phyloP scores from a whole-genome alignment of 2,888 invertebrate genomes.

The Dryocosmus kuriphilus region DNA sequence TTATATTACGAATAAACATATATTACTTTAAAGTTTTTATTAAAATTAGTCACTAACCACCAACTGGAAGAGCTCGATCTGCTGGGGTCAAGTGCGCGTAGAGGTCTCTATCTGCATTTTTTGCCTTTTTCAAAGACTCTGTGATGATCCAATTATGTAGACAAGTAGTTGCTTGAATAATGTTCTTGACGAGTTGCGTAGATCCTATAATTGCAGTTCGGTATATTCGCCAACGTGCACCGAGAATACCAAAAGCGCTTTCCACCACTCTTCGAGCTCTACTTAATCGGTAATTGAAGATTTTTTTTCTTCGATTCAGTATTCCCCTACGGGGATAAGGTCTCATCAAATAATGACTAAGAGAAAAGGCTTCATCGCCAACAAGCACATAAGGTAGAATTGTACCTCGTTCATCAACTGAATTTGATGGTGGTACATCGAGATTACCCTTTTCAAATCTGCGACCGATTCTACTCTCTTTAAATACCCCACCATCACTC shows the following conservation, averaged over 20 bases:
- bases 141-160: slow-evolving; percentile 45
- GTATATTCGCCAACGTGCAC: slow-evolving; percentile 48
- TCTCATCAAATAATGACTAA: slow-evolving; percentile 44
- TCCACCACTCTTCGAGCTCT: slow-evolving; percentile 47
- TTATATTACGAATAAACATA: no score
- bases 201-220: slow-evolving; percentile 47
- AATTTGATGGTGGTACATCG: slow-evolving; percentile 2
- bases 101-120: background rate
- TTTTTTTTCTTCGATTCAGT: no score
- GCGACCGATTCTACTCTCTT: background rate
- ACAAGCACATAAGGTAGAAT: slow-evolving; percentile 44
- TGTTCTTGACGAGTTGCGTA: slow-evolving; percentile 31
- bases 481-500: background rate
- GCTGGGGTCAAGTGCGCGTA: background rate
- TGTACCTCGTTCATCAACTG: slow-evolving; percentile 39
- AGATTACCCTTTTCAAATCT: background rate
- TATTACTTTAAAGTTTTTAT: no score
- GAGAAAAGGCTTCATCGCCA: background rate
- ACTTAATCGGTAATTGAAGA: no score
- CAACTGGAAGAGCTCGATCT: background rate
- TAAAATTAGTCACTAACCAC: background rate
- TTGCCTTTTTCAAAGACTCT: background rate
- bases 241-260: slow-evolving; percentile 50
- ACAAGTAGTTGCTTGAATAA: slow-evolving; percentile 48
- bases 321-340: slow-evolving; percentile 50